Base-by-base conservation (phyloP, 2,888 invertebrate species). In the Spialia ferax region DNA sequence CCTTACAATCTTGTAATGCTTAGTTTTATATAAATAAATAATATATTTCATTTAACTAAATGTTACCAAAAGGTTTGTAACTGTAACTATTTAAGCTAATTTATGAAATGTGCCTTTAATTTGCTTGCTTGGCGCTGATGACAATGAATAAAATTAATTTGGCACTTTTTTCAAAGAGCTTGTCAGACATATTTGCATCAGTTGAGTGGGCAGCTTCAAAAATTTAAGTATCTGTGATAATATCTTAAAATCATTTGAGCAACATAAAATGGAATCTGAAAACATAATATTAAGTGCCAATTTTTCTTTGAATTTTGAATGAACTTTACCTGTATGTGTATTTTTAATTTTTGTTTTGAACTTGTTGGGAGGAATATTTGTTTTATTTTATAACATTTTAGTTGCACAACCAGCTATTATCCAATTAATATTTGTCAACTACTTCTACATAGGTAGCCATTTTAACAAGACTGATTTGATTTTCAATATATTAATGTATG, bases 401-500 rank as follows among this genome's bases (percentile, higher is more conserved):
- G 72, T 76, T 78, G 74, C 79, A 80, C 79, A 84, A 82, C 82
- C 84, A 84, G 84, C 83, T 84, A 86, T 72, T 86, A 45, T 87
- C 83, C 82, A 83, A 70, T 78, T 81, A 82, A 83, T 79, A 78
- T 84, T 83, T 85, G 80, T 83, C 83, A 80, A 85, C 85, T 83
- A 83, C 81, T 82, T 54, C 81, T 82, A 60, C 54, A 45, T 86
- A 86, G 86, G 90, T 89, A 93, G 94, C 93, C 93, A 93, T 94
- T 93, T 89, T 94, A 94, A 94, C 94, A 94, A 94, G 94, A 94
- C 94, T 94, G 94, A 94, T 93, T 91, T 93, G 86, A 86, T 87
- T 93, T 91, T 89, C 89, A 86, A 86, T 82, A 86, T 89, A 87
- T 87, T 81, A 84, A 87, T 85, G 83, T 89, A 87, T 88, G 87